Conservation (phyloP, 2,113 vertebrate species). For the Zingel zingel region DNA sequence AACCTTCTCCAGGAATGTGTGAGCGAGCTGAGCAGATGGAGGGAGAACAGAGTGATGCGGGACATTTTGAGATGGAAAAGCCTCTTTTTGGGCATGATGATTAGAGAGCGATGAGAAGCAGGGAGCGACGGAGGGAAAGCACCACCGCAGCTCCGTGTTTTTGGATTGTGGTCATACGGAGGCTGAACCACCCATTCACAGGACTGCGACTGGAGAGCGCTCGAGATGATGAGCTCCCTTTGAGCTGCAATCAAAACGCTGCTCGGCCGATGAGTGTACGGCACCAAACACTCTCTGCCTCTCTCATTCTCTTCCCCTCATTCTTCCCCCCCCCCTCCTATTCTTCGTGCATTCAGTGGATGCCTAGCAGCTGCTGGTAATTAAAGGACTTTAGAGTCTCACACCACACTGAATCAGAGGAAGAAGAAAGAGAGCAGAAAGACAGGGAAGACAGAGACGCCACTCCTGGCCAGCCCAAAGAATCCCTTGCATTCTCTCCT, state of each 20-base stretch:
- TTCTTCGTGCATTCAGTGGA: conserved; percentile 71
- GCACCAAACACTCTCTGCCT: conserved; percentile 68
- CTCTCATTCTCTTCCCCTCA: conserved; percentile 51
- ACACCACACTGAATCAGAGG: conserved; percentile 65
- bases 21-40: conserved; percentile 27
- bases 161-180: conserved; percentile 69
- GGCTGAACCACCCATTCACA: conserved; percentile 62
- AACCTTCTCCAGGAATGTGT: conserved; percentile 25
- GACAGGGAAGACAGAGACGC: conserved; percentile 51
- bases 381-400: conserved; percentile 80
- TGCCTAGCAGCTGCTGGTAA: conserved; percentile 83
- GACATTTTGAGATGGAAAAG: conserved; percentile 61
- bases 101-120: conserved; percentile 49
- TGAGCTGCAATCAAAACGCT: conserved; percentile 81
- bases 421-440: conserved; percentile 52
- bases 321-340: conserved; percentile 22
- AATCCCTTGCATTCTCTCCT: conserved; percentile 39
- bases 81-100: conserved; percentile 65
- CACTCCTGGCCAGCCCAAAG: conserved; percentile 51
- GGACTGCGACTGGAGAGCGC: conserved; percentile 71
- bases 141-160: conserved; percentile 51
- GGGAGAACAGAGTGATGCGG: conserved; percentile 25
- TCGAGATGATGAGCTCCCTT: conserved; percentile 80
- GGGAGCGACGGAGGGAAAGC: conserved; percentile 19
- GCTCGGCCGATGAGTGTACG: conserved; percentile 61